Percentiles rank a stretch among this genome's conserved stretches.
These are phyloP conservation scores for Siphonodentalium dalli DNA, from an alignment of 2,888 invertebrate species.

Conservation along the genomic window DNA sequence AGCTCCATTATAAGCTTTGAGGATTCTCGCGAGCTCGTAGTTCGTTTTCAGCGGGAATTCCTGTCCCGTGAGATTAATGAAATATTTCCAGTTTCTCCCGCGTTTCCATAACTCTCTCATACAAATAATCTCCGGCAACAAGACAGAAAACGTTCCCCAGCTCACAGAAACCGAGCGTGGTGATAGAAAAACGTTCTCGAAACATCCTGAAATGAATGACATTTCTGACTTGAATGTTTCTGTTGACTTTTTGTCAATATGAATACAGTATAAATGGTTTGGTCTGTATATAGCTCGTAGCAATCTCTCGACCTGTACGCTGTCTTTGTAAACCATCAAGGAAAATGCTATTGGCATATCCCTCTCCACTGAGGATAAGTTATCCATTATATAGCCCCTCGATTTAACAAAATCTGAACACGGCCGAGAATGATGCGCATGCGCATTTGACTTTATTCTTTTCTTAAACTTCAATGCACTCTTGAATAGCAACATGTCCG, in stretches of 20 bases:
- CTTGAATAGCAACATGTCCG: too few relatives aligned
- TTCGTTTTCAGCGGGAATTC: too few relatives aligned
- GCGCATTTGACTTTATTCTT: too few relatives aligned
- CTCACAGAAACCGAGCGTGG: slow-evolving; percentile 30
- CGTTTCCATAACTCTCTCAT: slow-evolving; percentile 40
- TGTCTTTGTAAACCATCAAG: slow-evolving; percentile 42
- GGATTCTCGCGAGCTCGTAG: too few relatives aligned
- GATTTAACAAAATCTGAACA: too few relatives aligned
- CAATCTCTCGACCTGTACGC: slow-evolving; percentile 47
- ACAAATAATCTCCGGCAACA: slow-evolving; percentile 49
- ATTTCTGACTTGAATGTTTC: slow-evolving; percentile 30
- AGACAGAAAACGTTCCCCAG: slow-evolving; percentile 47
- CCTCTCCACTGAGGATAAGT: slow-evolving; percentile 32
- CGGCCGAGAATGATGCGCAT: too few relatives aligned
- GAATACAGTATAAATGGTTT: slow-evolving; percentile 55
- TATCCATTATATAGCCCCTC: slow-evolving; percentile 20
- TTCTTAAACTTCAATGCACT: too few relatives aligned
- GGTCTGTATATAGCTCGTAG: slow-evolving; percentile 50
- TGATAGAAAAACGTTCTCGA: slow-evolving; percentile 49
- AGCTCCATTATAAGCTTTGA: too few relatives aligned
- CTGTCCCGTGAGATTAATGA: too few relatives aligned
- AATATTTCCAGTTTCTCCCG: too few relatives aligned
- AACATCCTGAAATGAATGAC: slow-evolving; percentile 36
- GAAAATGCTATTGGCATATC: slow-evolving; percentile 45
- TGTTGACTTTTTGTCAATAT: slow-evolving; percentile 45